These are phyloP conservation scores for Cryptops parisi DNA, from an alignment of 2,888 invertebrate genomes.

Conservation along the genomic window DNA sequence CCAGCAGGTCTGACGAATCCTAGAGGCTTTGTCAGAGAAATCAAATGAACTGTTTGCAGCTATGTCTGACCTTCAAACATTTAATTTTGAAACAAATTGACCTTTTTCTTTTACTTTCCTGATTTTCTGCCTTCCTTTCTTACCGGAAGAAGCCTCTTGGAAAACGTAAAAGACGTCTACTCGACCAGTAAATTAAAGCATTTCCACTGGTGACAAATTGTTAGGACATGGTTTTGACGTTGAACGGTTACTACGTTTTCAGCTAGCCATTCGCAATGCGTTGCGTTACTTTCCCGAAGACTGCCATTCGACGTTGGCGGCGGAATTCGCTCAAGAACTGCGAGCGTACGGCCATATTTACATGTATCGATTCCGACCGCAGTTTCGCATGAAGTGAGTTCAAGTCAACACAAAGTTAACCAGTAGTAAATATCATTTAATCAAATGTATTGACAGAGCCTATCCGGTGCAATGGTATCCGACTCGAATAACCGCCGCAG, in stretches of 20 bases:
- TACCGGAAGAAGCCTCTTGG: too few species aligned
- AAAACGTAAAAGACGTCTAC: too few species aligned
- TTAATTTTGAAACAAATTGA: too few species aligned
- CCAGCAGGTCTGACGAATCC: too few species aligned
- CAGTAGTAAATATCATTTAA: conserved; percentile 3
- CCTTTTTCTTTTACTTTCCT: too few species aligned
- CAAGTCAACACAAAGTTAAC: not conserved
- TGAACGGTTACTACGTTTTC: conserved; percentile 19
- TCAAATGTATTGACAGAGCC: conserved; percentile 29
- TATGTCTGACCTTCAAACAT: too few species aligned
- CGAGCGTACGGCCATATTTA: conserved; percentile 44
- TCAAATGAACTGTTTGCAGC: too few species aligned
- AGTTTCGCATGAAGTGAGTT: conserved; percentile 32
- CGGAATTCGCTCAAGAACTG: conserved; percentile 42
- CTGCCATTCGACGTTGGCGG: conserved; percentile 34
- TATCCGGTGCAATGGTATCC: conserved; percentile 39
- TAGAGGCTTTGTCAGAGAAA: too few species aligned
- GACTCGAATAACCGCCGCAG: conserved; percentile 33
- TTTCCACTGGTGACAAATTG: too few species aligned
- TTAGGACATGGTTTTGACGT: too few species aligned
- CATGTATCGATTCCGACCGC: conserved; percentile 41
- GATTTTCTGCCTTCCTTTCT: too few species aligned
- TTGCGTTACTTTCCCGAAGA: conserved; percentile 42
- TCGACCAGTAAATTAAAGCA: too few species aligned
- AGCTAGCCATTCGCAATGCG: conserved; percentile 42